Conservation (phyloP, 2,113 vertebrate species). For the Nibea coibor region DNA sequence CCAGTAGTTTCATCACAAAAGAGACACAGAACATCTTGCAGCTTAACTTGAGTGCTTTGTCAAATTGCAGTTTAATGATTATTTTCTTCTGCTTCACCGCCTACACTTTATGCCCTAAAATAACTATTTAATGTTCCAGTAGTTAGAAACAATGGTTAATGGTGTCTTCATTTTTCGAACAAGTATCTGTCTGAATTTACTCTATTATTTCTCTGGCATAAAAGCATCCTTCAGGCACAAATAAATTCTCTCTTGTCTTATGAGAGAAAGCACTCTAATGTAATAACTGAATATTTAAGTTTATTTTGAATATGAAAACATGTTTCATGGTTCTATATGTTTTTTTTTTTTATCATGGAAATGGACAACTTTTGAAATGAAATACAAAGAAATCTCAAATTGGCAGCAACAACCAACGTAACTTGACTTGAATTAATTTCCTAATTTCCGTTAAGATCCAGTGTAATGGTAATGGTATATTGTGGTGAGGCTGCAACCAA, state of each 20-base stretch:
- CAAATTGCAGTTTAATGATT: not conserved
- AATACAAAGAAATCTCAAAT: not conserved
- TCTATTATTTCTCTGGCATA: not conserved
- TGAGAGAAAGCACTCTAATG: not conserved
- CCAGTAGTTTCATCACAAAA: not conserved
- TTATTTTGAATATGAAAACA: not conserved
- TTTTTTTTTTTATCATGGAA: not conserved
- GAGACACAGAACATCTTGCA: not conserved
- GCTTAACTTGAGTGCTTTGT: not conserved
- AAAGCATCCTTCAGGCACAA: not conserved
- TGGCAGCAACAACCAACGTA: no score
- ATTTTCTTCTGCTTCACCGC: constrained; percentile 34
- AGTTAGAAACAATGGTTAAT: not conserved
- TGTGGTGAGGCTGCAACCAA: no score
- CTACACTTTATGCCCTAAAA: constrained; percentile 10
- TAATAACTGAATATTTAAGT: not conserved
- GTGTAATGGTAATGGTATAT: no score
- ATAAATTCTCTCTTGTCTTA: not conserved
- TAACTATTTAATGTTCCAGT: constrained; percentile 5
- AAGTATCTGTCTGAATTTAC: not conserved
- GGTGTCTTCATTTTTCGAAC: not conserved
- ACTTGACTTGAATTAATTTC: no score
- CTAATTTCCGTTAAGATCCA: no score
- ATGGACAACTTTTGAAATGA: no score
- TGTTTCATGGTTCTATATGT: no score